phyloP scores from a whole-genome alignment of 2,888 invertebrate genomes.

The Netelia virgata region DNA sequence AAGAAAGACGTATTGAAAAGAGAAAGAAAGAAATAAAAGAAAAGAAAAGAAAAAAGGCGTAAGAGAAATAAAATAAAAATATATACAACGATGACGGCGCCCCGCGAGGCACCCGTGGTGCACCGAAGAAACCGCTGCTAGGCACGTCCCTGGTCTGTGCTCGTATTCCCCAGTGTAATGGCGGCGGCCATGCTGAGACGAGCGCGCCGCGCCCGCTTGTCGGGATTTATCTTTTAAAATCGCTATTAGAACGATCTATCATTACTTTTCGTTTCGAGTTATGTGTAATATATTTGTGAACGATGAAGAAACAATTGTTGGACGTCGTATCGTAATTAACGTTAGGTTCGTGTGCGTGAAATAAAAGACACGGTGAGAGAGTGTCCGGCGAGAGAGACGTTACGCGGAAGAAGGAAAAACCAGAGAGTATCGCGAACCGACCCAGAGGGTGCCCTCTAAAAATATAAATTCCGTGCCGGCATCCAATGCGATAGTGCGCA shows the following conservation, averaged over 20 bases:
- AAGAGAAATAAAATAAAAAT: constrained; percentile 16
- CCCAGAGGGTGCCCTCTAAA: constrained; percentile 83
- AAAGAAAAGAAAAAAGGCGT: constrained; percentile 2
- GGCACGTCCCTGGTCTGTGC: constrained; percentile 77
- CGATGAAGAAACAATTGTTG: not conserved
- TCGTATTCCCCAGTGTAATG: constrained; percentile 80
- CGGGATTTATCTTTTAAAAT: constrained; percentile 75
- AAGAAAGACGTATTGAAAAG: not conserved
- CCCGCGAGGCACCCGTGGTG: constrained; percentile 41
- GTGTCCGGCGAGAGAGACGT: constrained; percentile 52
- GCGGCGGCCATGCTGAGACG: constrained; percentile 82
- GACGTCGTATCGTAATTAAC: constrained; percentile 6
- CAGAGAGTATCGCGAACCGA: constrained; percentile 68
- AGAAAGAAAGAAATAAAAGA: not conserved
- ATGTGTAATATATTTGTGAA: constrained; percentile 3
- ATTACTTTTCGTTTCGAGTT: constrained; percentile 9
- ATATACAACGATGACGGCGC: constrained; percentile 42
- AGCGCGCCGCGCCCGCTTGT: constrained; percentile 82
- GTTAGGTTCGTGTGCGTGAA: constrained; percentile 8
- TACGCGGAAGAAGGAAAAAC: constrained; percentile 57
- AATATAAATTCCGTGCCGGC: constrained; percentile 83
- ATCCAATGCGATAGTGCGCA: constrained; percentile 69
- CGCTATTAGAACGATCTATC: constrained; percentile 32
- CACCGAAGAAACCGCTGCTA: constrained; percentile 55
- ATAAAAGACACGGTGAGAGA: constrained; percentile 9